Base-by-base conservation (phyloP, 1,140 invertebrate genomes). In the Caenorhabditis latens region DNA sequence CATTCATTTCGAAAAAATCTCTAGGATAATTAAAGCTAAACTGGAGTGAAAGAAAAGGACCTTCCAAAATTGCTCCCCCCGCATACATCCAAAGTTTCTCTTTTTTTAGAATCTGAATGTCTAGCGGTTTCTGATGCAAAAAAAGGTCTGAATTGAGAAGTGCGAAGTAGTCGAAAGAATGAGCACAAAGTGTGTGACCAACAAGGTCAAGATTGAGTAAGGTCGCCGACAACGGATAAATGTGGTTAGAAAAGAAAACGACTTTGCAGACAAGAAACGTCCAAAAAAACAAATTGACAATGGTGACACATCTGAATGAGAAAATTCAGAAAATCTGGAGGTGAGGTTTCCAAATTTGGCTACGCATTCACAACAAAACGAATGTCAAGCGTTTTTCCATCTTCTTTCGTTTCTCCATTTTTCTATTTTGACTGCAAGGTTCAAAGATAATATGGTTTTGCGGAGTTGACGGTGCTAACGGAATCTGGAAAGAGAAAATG, bases 391-490 rank as follows among this genome's bases (percentile, higher is more conserved):
- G 61, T 46, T 32, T 71, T 46, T 71, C 19, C 11, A 14, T 58
- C 6, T 4, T n/a, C 4, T 71, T 71, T 53, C 43, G 14, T n/a
- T 46, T 75, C 9, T 48, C 9, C 46, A 6, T 21, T 32, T 50
- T 50, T 79, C 19, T 79, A 50, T 79, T 79, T 53, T 79, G 46
- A 79, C 6, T n/a, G 4, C 40, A 32, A 79, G 43, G 46, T 79
- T 79, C 46, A 50, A 79, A 79, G 71, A 79, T 79, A 79, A 79
- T 46, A 79, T 79, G 43, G 71, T 79, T 79, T 79, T 46, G 65
- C 65, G 65, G 65, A 11, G 13, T 24, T 14, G 57, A 61, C 32
- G 65, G 65, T 2, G 13, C 4, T 14, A 6, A 61, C 32, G 58
- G 4, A 65, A n/a, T 14, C 5, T 71, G 65, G 46, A 71, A 2